These are phyloP conservation scores for Poecilia wingei DNA, from an alignment of 2,797 vertebrate genomes.

Conservation along the genomic window DNA sequence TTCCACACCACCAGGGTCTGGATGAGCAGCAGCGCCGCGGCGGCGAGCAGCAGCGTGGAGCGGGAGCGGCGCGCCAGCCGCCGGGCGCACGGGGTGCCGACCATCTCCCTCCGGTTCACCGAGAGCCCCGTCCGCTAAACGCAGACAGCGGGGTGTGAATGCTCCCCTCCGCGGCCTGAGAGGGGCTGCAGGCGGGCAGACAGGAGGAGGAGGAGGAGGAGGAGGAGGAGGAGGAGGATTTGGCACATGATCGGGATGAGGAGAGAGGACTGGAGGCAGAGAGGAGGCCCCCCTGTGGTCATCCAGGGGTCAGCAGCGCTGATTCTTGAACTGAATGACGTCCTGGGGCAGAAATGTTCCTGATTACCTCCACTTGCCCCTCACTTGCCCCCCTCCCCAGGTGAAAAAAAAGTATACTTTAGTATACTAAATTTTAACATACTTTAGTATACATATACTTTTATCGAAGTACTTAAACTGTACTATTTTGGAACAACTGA, in stretches of 20 bases:
- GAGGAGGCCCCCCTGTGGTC: slow-evolving; percentile 59
- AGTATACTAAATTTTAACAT: too few relatives aligned
- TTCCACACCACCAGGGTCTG: slow-evolving; percentile 97
- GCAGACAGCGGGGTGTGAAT: slow-evolving; percentile 74
- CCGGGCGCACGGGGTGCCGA: slow-evolving; percentile 82
- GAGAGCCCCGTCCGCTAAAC: slow-evolving; percentile 66
- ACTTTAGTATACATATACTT: too few relatives aligned
- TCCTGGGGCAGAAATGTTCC: not conserved
- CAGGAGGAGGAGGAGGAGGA: slow-evolving; percentile 28
- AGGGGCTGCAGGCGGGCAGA: slow-evolving; percentile 66
- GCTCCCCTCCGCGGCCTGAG: slow-evolving; percentile 63
- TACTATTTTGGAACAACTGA: too few relatives aligned
- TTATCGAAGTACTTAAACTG: too few relatives aligned
- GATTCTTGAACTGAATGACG: slow-evolving; percentile 13
- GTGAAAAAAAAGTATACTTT: too few relatives aligned
- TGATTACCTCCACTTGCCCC: too few relatives aligned
- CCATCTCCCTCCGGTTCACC: slow-evolving; percentile 69
- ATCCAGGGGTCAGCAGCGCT: slow-evolving; percentile 10
- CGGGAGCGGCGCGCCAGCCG: slow-evolving; percentile 89
- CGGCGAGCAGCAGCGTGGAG: slow-evolving; percentile 88
- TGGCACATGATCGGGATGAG: slow-evolving; percentile 68
- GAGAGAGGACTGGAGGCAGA: slow-evolving; percentile 40
- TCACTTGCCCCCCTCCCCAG: too few relatives aligned
- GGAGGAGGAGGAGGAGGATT: slow-evolving; percentile 30
- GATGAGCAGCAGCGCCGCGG: slow-evolving; percentile 89